These are phyloP conservation scores for Oedothorax gibbosus DNA, from an alignment of 1,140 invertebrate genomes.

Conservation along the genomic window DNA sequence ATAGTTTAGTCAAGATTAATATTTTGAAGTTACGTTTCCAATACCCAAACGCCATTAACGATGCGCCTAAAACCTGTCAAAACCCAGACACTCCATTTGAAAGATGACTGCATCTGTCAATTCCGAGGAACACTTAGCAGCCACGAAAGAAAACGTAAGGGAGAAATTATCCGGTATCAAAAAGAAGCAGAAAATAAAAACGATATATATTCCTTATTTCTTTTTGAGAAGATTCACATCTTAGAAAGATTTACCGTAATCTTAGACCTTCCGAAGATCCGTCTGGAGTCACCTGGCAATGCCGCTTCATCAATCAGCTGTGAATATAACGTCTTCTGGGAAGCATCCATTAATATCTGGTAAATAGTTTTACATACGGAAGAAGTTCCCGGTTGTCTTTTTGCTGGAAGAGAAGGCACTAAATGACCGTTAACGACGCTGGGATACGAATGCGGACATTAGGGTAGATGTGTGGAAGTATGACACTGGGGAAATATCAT, in stretches of 20 bases:
- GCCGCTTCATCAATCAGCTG: neutral
- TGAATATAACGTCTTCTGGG: neutral
- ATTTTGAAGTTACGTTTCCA: no score
- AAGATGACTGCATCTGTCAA: conserved; percentile 21
- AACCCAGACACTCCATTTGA: conserved; percentile 5
- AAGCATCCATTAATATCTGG: neutral
- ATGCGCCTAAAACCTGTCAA: neutral
- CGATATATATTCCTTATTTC: conserved; percentile 4
- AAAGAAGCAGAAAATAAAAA: neutral
- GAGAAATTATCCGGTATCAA: conserved; percentile 23
- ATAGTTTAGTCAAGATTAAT: no score
- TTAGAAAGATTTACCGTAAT: conserved; percentile 19
- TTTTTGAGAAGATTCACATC: conserved; percentile 8
- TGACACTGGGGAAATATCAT: no score
- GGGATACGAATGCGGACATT: no score
- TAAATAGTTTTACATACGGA: neutral
- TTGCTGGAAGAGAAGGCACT: no score
- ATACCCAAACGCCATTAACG: no score
- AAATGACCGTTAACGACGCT: no score
- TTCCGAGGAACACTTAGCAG: conserved; percentile 9
- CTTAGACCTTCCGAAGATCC: neutral
- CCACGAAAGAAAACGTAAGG: neutral
- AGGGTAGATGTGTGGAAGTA: no score
- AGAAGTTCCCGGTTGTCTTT: neutral
- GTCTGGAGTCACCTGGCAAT: neutral